Evolutionary conservation across 2,888 invertebrate genomes (phyloP).

Genomic region (Oscheius sp.): DNA sequence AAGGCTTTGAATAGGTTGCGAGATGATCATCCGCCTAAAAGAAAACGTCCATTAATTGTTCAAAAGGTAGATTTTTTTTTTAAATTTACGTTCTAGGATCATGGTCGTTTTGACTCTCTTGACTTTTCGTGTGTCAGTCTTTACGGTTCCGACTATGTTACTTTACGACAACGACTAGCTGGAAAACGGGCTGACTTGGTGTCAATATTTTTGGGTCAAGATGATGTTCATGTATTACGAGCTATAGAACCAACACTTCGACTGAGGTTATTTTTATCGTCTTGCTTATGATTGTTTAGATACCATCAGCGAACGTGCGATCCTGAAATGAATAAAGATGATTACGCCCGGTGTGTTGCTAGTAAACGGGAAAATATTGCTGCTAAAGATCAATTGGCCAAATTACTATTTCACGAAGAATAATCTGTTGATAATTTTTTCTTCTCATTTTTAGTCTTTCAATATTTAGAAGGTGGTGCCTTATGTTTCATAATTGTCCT

Average conservation of each 20-base stretch:
- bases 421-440: too few species aligned
- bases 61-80: constrained; percentile 45
- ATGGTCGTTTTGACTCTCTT: constrained; percentile 83
- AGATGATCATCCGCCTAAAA: constrained; percentile 50
- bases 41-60: constrained; percentile 51
- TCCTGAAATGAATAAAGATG: constrained; percentile 52
- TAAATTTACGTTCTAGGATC: constrained; percentile 72
- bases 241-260: constrained; percentile 66
- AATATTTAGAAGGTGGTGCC: neutral
- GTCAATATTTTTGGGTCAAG: constrained; percentile 60
- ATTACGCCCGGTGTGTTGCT: constrained; percentile 57
- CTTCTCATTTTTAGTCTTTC: constrained; percentile 6
- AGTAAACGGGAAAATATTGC: constrained; percentile 62
- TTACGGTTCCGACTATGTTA: constrained; percentile 81
- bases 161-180: constrained; percentile 42
- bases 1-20: constrained; percentile 47
- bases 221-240: constrained; percentile 61
- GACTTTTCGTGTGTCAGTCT: constrained; percentile 82
- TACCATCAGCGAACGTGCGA: constrained; percentile 61
- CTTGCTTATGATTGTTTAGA: constrained; percentile 31
- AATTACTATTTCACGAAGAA: constrained; percentile 57
- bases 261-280: constrained; percentile 46
- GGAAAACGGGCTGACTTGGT: constrained; percentile 57
- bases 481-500: too few species aligned
- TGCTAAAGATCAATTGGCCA: constrained; percentile 65